phyloP scores from a whole-genome alignment of 1,140 invertebrate genomes.

The Leptinotarsa texana region DNA sequence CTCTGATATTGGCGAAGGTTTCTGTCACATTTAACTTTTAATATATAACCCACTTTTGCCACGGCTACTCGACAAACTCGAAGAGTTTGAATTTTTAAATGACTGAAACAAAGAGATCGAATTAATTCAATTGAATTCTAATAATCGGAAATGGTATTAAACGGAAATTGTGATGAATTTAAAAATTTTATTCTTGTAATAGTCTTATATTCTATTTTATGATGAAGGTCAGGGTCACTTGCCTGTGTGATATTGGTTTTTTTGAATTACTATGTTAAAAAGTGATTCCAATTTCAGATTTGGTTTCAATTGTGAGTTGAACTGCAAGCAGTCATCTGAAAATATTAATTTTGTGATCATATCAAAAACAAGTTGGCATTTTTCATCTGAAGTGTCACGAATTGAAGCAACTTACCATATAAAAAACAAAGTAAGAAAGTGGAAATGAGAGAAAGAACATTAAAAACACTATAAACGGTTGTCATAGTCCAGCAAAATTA shows the following conservation, averaged over 20 bases:
- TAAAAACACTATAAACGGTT: constrained; percentile 2
- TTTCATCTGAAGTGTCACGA: background rate
- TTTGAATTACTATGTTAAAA: background rate
- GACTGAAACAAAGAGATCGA: too few relatives aligned
- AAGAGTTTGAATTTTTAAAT: too few relatives aligned
- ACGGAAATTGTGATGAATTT: too few relatives aligned
- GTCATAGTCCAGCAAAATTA: constrained; percentile 10
- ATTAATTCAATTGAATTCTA: too few relatives aligned
- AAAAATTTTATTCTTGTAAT: too few relatives aligned
- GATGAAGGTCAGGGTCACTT: too few relatives aligned
- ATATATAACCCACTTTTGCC: background rate
- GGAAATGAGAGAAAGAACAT: too few relatives aligned
- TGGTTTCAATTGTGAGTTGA: background rate
- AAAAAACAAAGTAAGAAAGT: background rate
- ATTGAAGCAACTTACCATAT: background rate
- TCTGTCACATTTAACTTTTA: background rate
- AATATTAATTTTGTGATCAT: background rate
- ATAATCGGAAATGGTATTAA: too few relatives aligned
- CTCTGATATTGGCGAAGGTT: background rate
- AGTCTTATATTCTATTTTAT: too few relatives aligned
- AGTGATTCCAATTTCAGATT: background rate
- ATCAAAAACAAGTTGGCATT: constrained; percentile 2
- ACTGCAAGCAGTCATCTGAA: background rate
- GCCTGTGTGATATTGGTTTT: too few relatives aligned
- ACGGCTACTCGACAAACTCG: background rate